Evolutionary conservation across 2,113 vertebrate genomes (phyloP), one percentile per base, ranked within the genome.

Genomic region (Lipophrys pholis): DNA sequence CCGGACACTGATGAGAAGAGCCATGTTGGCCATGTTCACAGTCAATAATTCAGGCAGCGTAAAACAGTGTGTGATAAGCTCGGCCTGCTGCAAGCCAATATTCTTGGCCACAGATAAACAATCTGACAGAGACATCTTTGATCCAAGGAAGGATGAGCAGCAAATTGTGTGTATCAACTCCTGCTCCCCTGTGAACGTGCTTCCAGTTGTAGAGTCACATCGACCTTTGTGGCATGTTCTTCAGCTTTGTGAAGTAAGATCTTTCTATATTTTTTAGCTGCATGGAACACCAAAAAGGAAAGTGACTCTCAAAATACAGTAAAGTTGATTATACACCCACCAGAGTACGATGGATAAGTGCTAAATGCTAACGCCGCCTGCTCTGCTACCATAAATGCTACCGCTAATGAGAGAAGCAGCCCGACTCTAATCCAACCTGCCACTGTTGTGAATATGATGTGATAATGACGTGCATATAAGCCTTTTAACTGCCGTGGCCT

Each of bases 11-110:
- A 89, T 81, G 85, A 83, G 82, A 83, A 55, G 67, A 85, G 67
- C 82, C 73, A 63, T 81, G 83, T 86, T 80, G 60, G 64, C 74
- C 65, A 38, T 83, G 87, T 79, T 84, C 54, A 30, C 61, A 63
- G 84, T 90, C 91, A 86, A 86, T 91, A 87, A 84, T 81, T 89
- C 89, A 83, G 81, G 49, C 76, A 43, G 81, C 35, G 68, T 86
- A 87, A 89, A 90, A 85, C 77, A 78, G 43, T 54, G 36, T 82
- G 81, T 69, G 79, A 87, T 80, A 80, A 81, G 78, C 80, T 41
- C 7, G 1, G 74, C 59, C 57, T 55, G 63, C 41, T 16, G 55
- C 6, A 17, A 72, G 59, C 79, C 82, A 69, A 86, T 87, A 84
- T 46, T 69, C 64, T 51, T 14, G 57, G 61, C 69, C 48, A 11